phyloP scores from a whole-genome alignment of 1,140 invertebrate genomes.

The Solenopsis invicta region DNA sequence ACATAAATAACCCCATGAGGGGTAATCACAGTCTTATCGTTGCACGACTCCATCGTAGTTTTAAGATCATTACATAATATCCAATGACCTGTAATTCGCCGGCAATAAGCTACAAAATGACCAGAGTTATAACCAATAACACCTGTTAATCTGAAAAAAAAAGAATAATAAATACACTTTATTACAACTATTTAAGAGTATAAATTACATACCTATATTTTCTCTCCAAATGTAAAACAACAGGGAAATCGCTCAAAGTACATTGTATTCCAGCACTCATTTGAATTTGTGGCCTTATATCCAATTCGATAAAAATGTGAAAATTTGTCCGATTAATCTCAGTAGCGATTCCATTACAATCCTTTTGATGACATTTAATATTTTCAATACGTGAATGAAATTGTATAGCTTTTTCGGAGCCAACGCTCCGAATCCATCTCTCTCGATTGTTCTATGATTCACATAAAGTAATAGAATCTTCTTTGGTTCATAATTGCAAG shows the following conservation, averaged over 20 bases:
- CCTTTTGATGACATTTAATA: not conserved
- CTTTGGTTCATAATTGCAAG: not conserved
- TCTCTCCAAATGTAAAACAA: not conserved
- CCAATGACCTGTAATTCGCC: too few relatives aligned
- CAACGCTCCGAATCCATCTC: constrained; percentile 9
- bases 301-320: constrained; percentile 14
- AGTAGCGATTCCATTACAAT: not conserved
- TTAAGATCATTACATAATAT: not conserved
- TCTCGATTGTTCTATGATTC: constrained; percentile 3
- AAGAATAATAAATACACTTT: constrained; percentile 4
- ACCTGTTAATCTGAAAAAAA: constrained; percentile 21
- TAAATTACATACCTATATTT: constrained; percentile 4
- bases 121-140: too few relatives aligned
- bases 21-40: not conserved
- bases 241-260: not conserved
- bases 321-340: not conserved
- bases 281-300: not conserved
- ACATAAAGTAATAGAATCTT: constrained; percentile 6
- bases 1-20: constrained; percentile 26
- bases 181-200: not conserved
- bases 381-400: not conserved
- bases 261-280: constrained; percentile 12
- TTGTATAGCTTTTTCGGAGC: constrained; percentile 6
- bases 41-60: not conserved
- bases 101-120: too few relatives aligned